Base-by-base conservation (phyloP, 2,113 vertebrate genomes). In the Epinephelus fuscoguttatus region DNA sequence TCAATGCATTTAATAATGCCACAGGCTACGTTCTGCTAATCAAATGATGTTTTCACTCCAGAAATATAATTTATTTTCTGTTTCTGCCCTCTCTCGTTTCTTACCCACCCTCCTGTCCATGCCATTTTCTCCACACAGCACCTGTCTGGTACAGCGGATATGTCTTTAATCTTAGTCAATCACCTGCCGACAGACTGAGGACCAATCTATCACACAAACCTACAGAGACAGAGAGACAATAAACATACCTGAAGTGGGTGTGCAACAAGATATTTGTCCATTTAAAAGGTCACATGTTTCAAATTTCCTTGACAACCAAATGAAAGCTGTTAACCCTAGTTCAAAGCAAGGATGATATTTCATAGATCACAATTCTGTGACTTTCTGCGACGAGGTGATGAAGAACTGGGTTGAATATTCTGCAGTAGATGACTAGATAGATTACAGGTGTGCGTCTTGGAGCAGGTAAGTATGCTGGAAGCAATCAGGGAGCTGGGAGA, bases 141-240 rank as follows among this genome's bases (percentile, higher is more conserved):
- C 45, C 47, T 45, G 49, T 70, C 72, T 82, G 75, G 75, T 84
- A 64, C 37, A 45, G 85, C 13, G 19, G 77, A 73, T 79, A 75
- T 81, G 17, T 72, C 83, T 88, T 87, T 83, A 69, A 68, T 83
- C 40, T 86, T 50, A 82, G 87, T 88, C 78, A 49, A 69, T 84
- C 80, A 76, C 33, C 37, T 45, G 10, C 64, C 81, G 71, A 88
- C 85, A 89, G 76, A 77, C 80, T 49, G 50, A 40, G 64, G 15
- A 27, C 45, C 72, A 61, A 86, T 86, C 66, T 63, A 25, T 25
- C 50, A 53, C 67, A 37, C 63, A 67, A 37, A 62, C 57, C 66
- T 7, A 18, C 53, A 37, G 69, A 60, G 52, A 81, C 7, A 74
- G 40, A 56, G 1, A 4, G n/a, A 23, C 7, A 61, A 52, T 40